Evolutionary conservation across 1,140 invertebrate species (phyloP).

Genomic region (Drosophila varians): DNA sequence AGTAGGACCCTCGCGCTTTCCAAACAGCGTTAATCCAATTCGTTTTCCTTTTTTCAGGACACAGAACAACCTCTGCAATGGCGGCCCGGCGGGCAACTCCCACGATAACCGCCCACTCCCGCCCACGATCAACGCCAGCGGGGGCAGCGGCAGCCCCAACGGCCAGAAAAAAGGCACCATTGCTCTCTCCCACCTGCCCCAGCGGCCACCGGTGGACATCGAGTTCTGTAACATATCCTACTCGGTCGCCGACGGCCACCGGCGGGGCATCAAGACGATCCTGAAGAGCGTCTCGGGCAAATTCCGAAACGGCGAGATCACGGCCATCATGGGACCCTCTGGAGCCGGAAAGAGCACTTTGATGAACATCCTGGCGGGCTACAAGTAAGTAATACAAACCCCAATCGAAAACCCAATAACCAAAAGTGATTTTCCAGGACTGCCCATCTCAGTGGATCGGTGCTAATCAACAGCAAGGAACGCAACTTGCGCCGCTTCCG

Average conservation of each 20-base stretch:
- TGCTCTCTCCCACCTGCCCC: slow-evolving; percentile 90
- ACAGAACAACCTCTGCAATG: slow-evolving; percentile 89
- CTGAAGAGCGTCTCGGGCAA: slow-evolving; percentile 93
- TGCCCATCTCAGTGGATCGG: slow-evolving; percentile 90
- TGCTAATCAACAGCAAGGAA: slow-evolving; percentile 93
- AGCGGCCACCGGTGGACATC: slow-evolving; percentile 93
- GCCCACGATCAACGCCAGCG: slow-evolving; percentile 87
- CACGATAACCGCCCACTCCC: slow-evolving; percentile 73
- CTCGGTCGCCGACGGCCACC: slow-evolving; percentile 92
- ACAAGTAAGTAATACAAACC: slow-evolving; percentile 88
- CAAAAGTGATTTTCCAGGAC: slow-evolving; percentile 85
- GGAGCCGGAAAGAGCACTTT: slow-evolving; percentile 97
- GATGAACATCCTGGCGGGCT: slow-evolving; percentile 95
- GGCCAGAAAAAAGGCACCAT: slow-evolving; percentile 86
- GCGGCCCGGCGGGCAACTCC: slow-evolving; percentile 84
- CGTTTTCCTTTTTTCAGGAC: slow-evolving; percentile 85
- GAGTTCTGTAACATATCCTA: slow-evolving; percentile 93
- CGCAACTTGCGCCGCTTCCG: slow-evolving; percentile 93
- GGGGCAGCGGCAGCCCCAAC: slow-evolving; percentile 85
- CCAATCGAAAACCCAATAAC: background rate
- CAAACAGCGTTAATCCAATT: background rate
- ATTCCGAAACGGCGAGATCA: slow-evolving; percentile 91
- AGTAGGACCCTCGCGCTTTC: slow-evolving; percentile 27
- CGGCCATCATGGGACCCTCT: slow-evolving; percentile 97
- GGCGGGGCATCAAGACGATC: slow-evolving; percentile 91